These are phyloP conservation scores for Brachyistius frenatus DNA, from an alignment of 2,113 vertebrate species.

Conservation along the genomic window DNA sequence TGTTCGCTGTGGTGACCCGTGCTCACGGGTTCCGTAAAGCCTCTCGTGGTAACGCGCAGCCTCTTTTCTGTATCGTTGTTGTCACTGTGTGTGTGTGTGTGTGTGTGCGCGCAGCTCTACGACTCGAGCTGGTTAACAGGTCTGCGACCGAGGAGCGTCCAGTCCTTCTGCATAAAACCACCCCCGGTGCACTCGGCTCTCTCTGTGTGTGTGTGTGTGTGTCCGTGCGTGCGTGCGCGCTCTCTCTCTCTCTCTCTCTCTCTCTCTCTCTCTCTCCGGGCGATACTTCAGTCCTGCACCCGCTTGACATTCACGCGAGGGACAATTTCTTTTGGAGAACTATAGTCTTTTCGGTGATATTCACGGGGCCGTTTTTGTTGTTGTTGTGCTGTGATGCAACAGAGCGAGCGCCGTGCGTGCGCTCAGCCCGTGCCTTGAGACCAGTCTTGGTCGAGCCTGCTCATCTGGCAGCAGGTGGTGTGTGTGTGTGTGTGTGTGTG, in stretches of 20 bases:
- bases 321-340: too few relatives aligned
- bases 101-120: slow-evolving; percentile 21
- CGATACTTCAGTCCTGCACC: too few relatives aligned
- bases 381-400: slow-evolving; percentile 35
- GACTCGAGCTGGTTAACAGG: slow-evolving; percentile 63
- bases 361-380: too few relatives aligned
- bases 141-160: slow-evolving; percentile 36
- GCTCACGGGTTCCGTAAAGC: slow-evolving; percentile 32
- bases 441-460: neutral
- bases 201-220: too few relatives aligned
- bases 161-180: neutral
- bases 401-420: slow-evolving; percentile 31
- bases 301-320: too few relatives aligned
- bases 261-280: too few relatives aligned
- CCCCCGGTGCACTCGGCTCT: neutral
- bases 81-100: neutral
- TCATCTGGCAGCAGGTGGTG: slow-evolving; percentile 65
- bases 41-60: slow-evolving; percentile 47
- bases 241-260: too few relatives aligned
- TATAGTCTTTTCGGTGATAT: too few relatives aligned
- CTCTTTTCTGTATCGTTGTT: slow-evolving; percentile 8
- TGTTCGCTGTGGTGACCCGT: too few relatives aligned
- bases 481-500: too few relatives aligned
- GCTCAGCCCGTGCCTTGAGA: slow-evolving; percentile 3
- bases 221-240: too few relatives aligned